Conservation (phyloP, 2,797 vertebrate species). For the Xenentodon cancila region DNA sequence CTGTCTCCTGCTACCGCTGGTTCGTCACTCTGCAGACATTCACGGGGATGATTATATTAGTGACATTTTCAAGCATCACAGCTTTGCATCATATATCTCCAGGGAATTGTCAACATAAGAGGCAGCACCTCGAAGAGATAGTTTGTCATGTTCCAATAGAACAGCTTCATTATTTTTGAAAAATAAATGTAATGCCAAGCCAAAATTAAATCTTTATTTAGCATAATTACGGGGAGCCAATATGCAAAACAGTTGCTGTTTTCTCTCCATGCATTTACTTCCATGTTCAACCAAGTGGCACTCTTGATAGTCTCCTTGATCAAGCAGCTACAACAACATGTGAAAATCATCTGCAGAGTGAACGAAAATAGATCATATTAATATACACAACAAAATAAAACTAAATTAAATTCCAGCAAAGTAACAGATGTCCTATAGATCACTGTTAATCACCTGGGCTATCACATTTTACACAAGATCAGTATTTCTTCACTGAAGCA, state of each 20-base stretch:
- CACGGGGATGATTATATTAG: neutral
- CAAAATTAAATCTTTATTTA: no score
- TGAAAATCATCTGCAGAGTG: neutral
- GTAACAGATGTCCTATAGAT: conserved; percentile 25
- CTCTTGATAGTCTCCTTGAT: neutral
- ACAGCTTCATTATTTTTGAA: no score
- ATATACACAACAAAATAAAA: conserved; percentile 2
- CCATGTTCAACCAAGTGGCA: no score
- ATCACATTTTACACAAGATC: conserved; percentile 30
- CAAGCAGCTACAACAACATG: neutral
- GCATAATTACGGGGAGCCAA: no score
- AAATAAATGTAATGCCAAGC: no score
- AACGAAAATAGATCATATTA: neutral
- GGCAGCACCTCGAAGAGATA: neutral
- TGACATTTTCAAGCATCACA: neutral
- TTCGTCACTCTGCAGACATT: conserved; percentile 65
- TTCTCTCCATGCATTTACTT: no score
- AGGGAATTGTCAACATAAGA: neutral
- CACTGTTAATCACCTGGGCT: conserved; percentile 19
- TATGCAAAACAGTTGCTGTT: no score
- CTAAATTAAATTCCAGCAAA: neutral
- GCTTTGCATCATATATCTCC: neutral
- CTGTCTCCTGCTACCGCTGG: conserved; percentile 76
- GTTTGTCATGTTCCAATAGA: conserved; percentile 1
- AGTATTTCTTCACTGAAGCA: conserved; percentile 37